Evolutionary conservation across 2,888 invertebrate species (phyloP), one percentile per base, ranked within the genome.

Genomic region (Dasysyrphus tricinctus): DNA sequence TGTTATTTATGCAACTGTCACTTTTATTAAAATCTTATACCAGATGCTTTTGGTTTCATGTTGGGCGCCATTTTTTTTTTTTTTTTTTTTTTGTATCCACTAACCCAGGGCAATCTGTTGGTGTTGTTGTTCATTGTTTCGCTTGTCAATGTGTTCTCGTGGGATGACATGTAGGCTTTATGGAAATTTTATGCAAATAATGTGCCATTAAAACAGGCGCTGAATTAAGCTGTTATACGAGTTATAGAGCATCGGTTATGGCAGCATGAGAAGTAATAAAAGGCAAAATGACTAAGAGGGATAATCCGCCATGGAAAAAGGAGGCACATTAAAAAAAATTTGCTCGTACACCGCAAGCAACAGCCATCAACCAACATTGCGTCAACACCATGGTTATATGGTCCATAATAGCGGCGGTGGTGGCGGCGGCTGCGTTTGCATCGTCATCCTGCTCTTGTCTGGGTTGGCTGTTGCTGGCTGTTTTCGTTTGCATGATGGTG

Each of bases 171-270:
- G 73, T 85, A 77, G 84, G 80, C 80, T 85, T 85, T 80, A 85
- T 85, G 80, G 80, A 80, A 80, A 85, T 85, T 85, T 77, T 80
- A 85, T 85, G 84, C 80, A 85, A 85, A 85, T 85, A 73, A 67
- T 73, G 14, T 34, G 61, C 74, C 73, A 83, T 78, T 83, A 78
- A 83, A 78, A 73, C 61, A 67, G 67, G 73, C 78, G 69, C 42
- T 63, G 80, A 77, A 69, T 54, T 69, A 69, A 80, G 72, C 72
- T 47, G 72, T 57, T 57, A 54, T 70, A 70, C 34, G 14, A 39
- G 69, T 39, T 70, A 42, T 70, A 56, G 39, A 72, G 72, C 57
- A 72, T 32, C 47, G 54, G 47, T n/a, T 69, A 57, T n/a, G 47
- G 44, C 11, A n/a, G 14, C 9, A 51, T 39, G 69, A 24, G 29